phyloP scores from a whole-genome alignment of 1,140 invertebrate species.

The Cyphomyrmex costatus region DNA sequence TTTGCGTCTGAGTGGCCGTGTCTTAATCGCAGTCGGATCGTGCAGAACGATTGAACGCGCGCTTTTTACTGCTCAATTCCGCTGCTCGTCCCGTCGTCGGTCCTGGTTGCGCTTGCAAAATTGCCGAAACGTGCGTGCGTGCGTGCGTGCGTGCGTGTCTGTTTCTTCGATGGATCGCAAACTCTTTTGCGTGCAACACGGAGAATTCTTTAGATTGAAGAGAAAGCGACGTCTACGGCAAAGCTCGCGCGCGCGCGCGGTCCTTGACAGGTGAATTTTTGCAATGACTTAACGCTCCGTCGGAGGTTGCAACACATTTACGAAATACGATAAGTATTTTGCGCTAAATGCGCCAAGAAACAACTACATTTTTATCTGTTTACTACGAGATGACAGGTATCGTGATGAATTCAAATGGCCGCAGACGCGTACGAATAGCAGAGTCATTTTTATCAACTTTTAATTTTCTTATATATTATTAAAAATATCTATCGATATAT shows the following conservation, averaged over 20 bases:
- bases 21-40: slow-evolving; percentile 71
- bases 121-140: slow-evolving; percentile 75
- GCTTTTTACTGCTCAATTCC: slow-evolving; percentile 75
- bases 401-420: neutral
- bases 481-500: neutral
- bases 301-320: slow-evolving; percentile 35
- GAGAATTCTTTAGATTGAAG: slow-evolving; percentile 47
- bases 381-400: slow-evolving; percentile 1
- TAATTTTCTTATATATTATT: neutral
- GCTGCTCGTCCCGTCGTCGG: slow-evolving; percentile 57
- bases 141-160: slow-evolving; percentile 66
- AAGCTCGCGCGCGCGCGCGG: too few relatives aligned
- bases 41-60: slow-evolving; percentile 51
- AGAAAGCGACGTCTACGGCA: slow-evolving; percentile 33
- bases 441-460: neutral
- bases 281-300: neutral
- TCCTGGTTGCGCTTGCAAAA: slow-evolving; percentile 65
- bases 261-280: slow-evolving; percentile 45
- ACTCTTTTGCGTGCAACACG: slow-evolving; percentile 69
- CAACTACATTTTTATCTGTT: neutral
- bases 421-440: neutral
- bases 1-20: slow-evolving; percentile 54
- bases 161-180: slow-evolving; percentile 32
- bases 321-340: slow-evolving; percentile 19
- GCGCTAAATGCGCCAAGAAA: neutral